These are phyloP conservation scores for Choloepus hoffmanni DNA, from an alignment of 2,113 vertebrate genomes.

Conservation along the genomic window DNA sequence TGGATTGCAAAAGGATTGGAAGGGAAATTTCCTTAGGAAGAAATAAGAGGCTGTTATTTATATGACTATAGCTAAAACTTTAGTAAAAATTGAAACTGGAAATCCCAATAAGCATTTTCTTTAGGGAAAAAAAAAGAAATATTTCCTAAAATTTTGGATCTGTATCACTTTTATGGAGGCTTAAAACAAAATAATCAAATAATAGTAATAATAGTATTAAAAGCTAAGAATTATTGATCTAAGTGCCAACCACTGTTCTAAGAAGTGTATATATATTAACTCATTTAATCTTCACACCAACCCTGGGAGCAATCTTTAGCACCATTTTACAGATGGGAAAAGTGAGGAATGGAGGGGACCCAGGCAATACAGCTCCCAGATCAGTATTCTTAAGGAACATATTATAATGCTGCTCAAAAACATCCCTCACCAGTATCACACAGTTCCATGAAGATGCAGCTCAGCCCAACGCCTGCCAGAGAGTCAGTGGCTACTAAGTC, in stretches of 20 bases:
- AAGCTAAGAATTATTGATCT: too few relatives aligned
- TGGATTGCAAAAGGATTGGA: neutral
- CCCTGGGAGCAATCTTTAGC: neutral
- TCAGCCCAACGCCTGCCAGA: rapidly evolving
- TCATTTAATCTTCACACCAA: neutral
- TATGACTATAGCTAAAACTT: neutral
- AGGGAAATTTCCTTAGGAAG: neutral
- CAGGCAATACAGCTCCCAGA: too few relatives aligned
- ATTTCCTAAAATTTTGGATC: neutral
- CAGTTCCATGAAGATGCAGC: neutral
- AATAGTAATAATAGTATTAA: neutral
- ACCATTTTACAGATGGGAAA: too few relatives aligned
- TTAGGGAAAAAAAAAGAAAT: neutral
- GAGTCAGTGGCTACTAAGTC: rapidly evolving
- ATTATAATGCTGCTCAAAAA: rapidly evolving
- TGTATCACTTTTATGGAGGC: neutral
- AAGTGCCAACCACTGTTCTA: neutral
- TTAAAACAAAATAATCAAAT: neutral
- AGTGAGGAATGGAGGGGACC: too few relatives aligned
- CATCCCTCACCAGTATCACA: neutral
- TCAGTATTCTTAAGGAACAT: neutral
- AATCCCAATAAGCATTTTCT: neutral
- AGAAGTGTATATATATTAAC: rapidly evolving
- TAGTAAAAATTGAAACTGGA: neutral
- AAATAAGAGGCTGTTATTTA: neutral